phyloP scores from a whole-genome alignment of 2,797 vertebrate genomes.

The Brachyalestes nurse region DNA sequence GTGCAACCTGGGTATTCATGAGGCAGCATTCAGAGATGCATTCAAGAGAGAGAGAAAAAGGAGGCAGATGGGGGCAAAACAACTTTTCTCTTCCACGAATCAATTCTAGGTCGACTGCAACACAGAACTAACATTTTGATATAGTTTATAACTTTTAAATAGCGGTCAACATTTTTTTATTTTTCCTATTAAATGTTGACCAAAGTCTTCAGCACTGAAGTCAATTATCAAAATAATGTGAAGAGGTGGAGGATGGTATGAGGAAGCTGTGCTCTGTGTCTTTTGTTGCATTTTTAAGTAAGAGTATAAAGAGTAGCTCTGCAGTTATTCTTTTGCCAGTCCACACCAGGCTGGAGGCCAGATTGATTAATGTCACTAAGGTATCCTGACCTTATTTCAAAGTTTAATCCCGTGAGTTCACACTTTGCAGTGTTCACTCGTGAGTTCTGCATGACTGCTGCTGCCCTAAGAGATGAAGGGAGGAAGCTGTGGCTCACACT shows the following conservation, averaged over 20 bases:
- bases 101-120: background rate
- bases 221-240: too few relatives aligned
- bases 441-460: constrained; percentile 82
- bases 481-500: constrained; percentile 53
- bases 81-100: background rate
- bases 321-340: background rate
- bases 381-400: constrained; percentile 63
- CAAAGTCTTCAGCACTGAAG: too few relatives aligned
- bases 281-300: background rate
- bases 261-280: too few relatives aligned
- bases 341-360: background rate
- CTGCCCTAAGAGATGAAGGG: constrained; percentile 77
- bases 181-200: background rate
- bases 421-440: constrained; percentile 76
- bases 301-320: background rate
- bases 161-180: too few relatives aligned
- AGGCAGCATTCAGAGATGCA: background rate
- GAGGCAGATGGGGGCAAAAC: background rate
- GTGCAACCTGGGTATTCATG: constrained; percentile 6
- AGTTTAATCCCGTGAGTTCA: constrained; percentile 80
- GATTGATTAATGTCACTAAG: constrained; percentile 24
- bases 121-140: background rate
- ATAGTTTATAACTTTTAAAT: too few relatives aligned
- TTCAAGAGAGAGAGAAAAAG: background rate
- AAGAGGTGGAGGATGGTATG: too few relatives aligned